Percentiles rank a stretch among this genome's conserved stretches.
phyloP scores from a whole-genome alignment of 2,888 invertebrate species.

The Bhutanitis thaidina region DNA sequence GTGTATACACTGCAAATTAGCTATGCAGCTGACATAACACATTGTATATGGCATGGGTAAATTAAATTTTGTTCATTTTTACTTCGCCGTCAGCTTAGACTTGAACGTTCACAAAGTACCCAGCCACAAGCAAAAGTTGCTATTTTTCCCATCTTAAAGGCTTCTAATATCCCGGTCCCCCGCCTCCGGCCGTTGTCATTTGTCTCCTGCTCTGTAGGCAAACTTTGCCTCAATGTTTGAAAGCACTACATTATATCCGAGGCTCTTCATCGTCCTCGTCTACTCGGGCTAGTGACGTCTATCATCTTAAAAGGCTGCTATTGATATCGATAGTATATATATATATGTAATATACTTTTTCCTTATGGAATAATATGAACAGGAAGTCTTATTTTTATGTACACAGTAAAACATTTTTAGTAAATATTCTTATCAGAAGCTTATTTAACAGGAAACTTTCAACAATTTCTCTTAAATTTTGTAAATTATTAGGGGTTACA shows the following conservation, averaged over 20 bases:
- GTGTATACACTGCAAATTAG: too few relatives aligned
- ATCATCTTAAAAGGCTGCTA: constrained; percentile 29
- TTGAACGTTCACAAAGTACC: constrained; percentile 38
- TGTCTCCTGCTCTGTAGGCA: constrained; percentile 70
- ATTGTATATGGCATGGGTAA: too few relatives aligned
- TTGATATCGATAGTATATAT: constrained; percentile 3
- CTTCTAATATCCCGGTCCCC: constrained; percentile 71
- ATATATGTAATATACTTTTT: too few relatives aligned
- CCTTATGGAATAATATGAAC: too few relatives aligned
- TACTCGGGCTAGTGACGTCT: constrained; percentile 28
- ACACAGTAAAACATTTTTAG: too few relatives aligned
- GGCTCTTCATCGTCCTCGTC: constrained; percentile 61
- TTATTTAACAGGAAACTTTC: too few relatives aligned
- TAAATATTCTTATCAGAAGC: too few relatives aligned
- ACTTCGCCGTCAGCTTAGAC: constrained; percentile 14
- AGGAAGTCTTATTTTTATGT: too few relatives aligned
- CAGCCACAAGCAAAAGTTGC: constrained; percentile 69
- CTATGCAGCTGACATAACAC: too few relatives aligned
- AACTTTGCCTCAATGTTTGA: constrained; percentile 75
- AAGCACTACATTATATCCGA: constrained; percentile 75
- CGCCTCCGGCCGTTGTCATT: constrained; percentile 72
- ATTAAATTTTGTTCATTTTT: not conserved
- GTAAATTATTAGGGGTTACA: too few relatives aligned
- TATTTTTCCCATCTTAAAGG: constrained; percentile 76
- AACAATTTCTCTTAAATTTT: too few relatives aligned